A percentile compares a stretch with the other conserved stretches of the same genome.
phyloP scores from a whole-genome alignment of 2,113 vertebrate genomes.

The Ctenomys sociabilis region DNA sequence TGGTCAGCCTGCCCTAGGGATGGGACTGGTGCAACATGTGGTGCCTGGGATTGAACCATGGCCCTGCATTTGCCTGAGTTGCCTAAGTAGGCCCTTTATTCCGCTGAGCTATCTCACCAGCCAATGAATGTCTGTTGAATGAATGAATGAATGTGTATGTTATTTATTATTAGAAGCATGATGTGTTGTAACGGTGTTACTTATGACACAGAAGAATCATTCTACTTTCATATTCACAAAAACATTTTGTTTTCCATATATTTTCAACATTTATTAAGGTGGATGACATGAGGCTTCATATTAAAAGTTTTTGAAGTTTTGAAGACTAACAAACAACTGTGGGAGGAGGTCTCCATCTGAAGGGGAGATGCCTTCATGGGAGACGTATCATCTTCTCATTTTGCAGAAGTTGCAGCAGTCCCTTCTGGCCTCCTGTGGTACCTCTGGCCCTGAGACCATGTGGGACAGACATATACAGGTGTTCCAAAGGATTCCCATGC shows the following conservation, averaged over 20 bases:
- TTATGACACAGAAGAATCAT: accelerated
- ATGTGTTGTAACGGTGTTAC: accelerated
- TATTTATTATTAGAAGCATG: background rate
- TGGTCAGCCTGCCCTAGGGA: no score
- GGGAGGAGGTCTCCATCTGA: background rate
- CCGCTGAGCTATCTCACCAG: no score
- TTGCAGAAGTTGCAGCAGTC: accelerated
- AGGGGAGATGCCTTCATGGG: accelerated
- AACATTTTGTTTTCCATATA: accelerated
- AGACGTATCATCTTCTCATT: accelerated
- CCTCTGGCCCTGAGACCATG: accelerated
- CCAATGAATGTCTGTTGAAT: background rate
- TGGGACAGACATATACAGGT: accelerated
- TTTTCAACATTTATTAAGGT: background rate
- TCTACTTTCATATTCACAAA: accelerated
- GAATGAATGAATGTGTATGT: background rate
- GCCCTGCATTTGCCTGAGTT: no score
- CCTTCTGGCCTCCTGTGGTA: no score
- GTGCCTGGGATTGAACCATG: no score
- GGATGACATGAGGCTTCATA: no score
- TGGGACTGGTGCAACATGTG: no score
- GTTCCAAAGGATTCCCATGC: accelerated
- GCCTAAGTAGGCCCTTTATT: no score
- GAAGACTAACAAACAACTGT: background rate
- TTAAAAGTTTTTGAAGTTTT: no score